phyloP scores from a whole-genome alignment of 2,113 vertebrate species.

The Seriola dumerili region DNA sequence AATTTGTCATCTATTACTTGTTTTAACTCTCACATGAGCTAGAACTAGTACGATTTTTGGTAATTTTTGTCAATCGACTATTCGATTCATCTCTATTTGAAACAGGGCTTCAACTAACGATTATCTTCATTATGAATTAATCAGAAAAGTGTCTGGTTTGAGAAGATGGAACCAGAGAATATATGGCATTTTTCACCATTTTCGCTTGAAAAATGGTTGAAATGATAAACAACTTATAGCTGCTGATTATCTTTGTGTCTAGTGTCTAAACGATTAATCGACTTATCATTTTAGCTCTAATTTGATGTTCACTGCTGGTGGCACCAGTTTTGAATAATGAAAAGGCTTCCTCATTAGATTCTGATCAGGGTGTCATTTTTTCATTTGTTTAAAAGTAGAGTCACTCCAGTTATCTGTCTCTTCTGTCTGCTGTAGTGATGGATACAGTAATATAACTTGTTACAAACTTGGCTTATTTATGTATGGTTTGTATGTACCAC shows the following conservation, averaged over 20 bases:
- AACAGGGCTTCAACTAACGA: too few species aligned
- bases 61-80: too few species aligned
- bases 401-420: constrained; percentile 13
- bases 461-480: background rate
- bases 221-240: background rate
- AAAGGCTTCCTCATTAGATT: constrained; percentile 19
- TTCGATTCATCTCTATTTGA: too few species aligned
- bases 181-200: background rate
- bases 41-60: too few species aligned
- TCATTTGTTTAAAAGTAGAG: constrained; percentile 16
- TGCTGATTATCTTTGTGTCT: background rate
- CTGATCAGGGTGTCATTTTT: constrained; percentile 7
- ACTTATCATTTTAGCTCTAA: background rate
- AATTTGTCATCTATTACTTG: background rate
- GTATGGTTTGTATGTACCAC: background rate
- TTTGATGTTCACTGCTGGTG: constrained; percentile 20
- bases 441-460: background rate
- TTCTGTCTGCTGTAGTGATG: background rate
- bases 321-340: constrained; percentile 27
- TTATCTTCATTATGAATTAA: too few species aligned
- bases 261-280: background rate
- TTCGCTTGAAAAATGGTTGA: background rate
- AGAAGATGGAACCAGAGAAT: background rate
- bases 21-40: background rate
- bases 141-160: background rate